Evolutionary conservation across 2,113 vertebrate genomes (phyloP), one percentile per base, ranked within the genome.

Genomic region (Microcebus jonahi): DNA sequence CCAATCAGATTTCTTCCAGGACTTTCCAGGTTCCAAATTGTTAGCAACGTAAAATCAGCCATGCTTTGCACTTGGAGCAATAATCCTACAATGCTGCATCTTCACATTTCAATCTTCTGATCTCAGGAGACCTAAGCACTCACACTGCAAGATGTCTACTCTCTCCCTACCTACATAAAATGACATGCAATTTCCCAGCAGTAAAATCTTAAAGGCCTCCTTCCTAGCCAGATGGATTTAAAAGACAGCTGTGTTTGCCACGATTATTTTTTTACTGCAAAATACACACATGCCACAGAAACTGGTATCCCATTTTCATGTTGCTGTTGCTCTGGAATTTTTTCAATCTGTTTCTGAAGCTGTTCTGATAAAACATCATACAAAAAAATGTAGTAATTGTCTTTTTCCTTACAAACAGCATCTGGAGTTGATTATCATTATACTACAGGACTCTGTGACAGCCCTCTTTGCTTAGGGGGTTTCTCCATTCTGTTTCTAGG

Each of bases 301-400:
- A 45, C 23, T 77, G 61, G 76, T 29, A 65, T 86, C 36, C 88
- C 83, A 77, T 67, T 57, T 84, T 81, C 83, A 94, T 65, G 73
- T 65, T 88, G 65, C 53, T 89, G 18, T n/a, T 93, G 50, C 90
- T 91, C 59, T n/a, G 91, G 42, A 93, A 67, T 4, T 65, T 91
- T 96, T 89, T 91, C 93, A 93, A 91, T 97, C 73, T 97, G 88
- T 92, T 91, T 95, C 79, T 90, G 91, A 96, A 92, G 55, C 61
- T 96, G 39, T 75, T 96, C 91, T 55, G 79, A 77, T 68, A 70
- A 96, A 95, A 95, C 39, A 61, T 88, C 81, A 81, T 39, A 67
- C 25, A 88, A 83, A 45, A 88, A 95, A 96, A 73, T n/a, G 25
- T 21, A 85, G 21, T 27, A 85, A 90, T 89, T 81, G 36, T 75